Base-by-base conservation (phyloP, 1,140 invertebrate species). In the Drosophila teissieri region DNA sequence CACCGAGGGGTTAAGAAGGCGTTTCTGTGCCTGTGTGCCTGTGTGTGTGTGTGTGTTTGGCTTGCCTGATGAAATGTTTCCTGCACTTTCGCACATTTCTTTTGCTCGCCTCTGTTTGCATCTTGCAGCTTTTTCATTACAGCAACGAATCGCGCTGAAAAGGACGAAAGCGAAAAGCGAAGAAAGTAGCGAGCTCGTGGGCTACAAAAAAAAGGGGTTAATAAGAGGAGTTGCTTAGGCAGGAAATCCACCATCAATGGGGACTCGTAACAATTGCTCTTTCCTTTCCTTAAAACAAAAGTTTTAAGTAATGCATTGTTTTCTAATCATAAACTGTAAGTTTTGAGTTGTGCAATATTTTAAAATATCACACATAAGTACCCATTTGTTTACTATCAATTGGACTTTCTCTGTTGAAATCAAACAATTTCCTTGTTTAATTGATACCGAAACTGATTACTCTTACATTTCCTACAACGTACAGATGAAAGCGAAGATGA, bases 61-160 rank as follows among this genome's bases (percentile, higher is more conserved):
- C 53, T 5, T 55, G 62, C 74, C 83, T 82, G 83, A 88, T 86
- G 83, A 86, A 86, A 86, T 79, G 83, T 72, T 86, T 88, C 83
- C 83, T 88, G 83, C 83, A 88, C 84, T 88, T 82, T 88, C 62
- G 82, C 78, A 19, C 72, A 67, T 68, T 67, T 76, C 73, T 45
- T 61, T 68, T 46, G 53, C 64, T 45, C 27, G 27, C 10, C 27
- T 49, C 60, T 70, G 51, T 79, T 80, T 80, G 73, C 80, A 79
- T 79, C 73, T 82, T 78, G 48, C 52, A 53, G 55, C 61, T 72
- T 79, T 63, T 80, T 80, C 77, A 80, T 73, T 80, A 80, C 42
- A 12, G 8, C 7, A 12, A 55, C 31, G 31, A 60, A 63, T 6
- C 24, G 14, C 22, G n/a, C 5, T 22, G 44, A 64, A 61, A 56